Conservation (phyloP, 2,888 invertebrate species). For the Scaptomyza caliginosa region DNA sequence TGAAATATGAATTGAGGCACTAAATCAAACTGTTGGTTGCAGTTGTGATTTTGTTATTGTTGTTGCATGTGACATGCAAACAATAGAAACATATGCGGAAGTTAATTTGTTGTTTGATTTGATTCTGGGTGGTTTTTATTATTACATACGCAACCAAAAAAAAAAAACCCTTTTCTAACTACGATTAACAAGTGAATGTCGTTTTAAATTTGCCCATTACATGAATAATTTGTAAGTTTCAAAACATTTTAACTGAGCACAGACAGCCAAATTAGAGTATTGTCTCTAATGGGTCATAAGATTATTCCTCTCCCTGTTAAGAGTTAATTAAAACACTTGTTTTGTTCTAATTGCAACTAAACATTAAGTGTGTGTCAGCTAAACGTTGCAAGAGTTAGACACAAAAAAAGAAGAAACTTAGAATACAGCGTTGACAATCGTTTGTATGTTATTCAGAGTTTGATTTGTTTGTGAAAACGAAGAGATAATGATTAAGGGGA, state of each 20-base stretch:
- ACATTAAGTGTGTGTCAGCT: neutral
- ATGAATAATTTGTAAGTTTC: constrained; percentile 19
- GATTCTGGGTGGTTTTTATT: constrained; percentile 22
- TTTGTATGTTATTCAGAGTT: too few relatives aligned
- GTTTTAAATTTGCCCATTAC: constrained; percentile 8
- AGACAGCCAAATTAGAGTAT: constrained; percentile 5
- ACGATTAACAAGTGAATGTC: too few relatives aligned
- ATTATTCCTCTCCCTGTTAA: constrained; percentile 14
- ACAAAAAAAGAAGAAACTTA: neutral
- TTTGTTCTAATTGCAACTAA: neutral
- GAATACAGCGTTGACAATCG: neutral
- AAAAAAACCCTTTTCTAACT: constrained; percentile 9
- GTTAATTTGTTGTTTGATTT: constrained; percentile 20
- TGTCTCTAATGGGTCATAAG: constrained; percentile 8
- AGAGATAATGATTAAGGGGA: too few relatives aligned
- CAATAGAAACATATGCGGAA: constrained; percentile 48
- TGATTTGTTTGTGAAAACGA: too few relatives aligned
- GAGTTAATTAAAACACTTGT: constrained; percentile 11
- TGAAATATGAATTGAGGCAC: constrained; percentile 35
- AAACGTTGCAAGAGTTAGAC: neutral
- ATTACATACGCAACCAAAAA: too few relatives aligned
- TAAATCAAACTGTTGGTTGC: constrained; percentile 13
- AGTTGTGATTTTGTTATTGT: constrained; percentile 14
- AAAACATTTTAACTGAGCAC: constrained; percentile 6
- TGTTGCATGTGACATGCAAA: constrained; percentile 57